A percentile compares a stretch with the other conserved stretches of the same genome.
Conservation (phyloP, 2,888 invertebrate genomes). For the Mythimna albipuncta region DNA sequence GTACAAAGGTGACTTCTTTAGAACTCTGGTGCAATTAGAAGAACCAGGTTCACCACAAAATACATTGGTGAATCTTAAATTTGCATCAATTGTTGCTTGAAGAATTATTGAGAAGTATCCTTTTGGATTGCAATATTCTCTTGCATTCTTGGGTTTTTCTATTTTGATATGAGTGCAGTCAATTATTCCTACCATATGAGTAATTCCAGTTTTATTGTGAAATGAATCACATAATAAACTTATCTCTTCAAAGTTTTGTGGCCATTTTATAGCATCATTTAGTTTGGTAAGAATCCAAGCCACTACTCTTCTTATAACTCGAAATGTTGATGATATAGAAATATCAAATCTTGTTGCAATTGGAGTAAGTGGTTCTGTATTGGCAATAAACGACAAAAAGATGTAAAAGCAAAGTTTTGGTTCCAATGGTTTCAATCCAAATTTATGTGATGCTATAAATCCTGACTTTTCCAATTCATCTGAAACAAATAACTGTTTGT, state of each 20-base stretch:
- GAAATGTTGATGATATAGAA: constrained; percentile 81
- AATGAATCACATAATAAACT: constrained; percentile 73
- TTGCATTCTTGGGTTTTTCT: constrained; percentile 79
- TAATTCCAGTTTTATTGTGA: constrained; percentile 75
- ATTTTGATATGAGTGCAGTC: constrained; percentile 81
- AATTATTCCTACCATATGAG: constrained; percentile 78
- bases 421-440: constrained; percentile 80
- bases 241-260: constrained; percentile 73
- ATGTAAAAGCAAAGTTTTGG: constrained; percentile 81
- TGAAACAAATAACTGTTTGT: constrained; percentile 67
- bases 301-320: constrained; percentile 79
- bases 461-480: constrained; percentile 81
- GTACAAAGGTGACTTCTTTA: constrained; percentile 79
- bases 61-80: constrained; percentile 78
- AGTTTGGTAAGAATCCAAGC: constrained; percentile 81
- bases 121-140: constrained; percentile 79
- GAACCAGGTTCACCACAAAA: constrained; percentile 84
- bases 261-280: constrained; percentile 80
- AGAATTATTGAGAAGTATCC: constrained; percentile 80
- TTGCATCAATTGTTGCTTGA: constrained; percentile 79
- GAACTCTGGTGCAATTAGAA: constrained; percentile 74
- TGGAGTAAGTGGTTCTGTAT: constrained; percentile 78
- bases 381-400: constrained; percentile 80
- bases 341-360: constrained; percentile 82
- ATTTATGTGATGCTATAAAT: constrained; percentile 79